A percentile compares a stretch with the other conserved stretches of the same genome.
phyloP scores from a whole-genome alignment of 92 coral and sea anemone genomes.

The Pocillopora grandis region DNA sequence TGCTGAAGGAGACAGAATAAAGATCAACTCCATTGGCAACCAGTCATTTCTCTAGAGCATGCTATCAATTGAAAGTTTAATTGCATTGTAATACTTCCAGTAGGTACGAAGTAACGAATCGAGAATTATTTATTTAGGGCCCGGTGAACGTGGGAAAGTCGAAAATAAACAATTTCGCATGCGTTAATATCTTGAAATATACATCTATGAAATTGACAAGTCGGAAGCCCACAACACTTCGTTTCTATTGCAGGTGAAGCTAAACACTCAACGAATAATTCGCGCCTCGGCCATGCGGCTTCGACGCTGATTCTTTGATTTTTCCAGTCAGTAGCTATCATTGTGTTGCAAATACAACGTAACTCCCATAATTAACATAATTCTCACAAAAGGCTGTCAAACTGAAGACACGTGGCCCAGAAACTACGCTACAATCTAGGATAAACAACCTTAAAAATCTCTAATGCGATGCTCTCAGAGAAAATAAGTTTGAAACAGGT shows the following conservation, averaged over 20 bases:
- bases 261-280: neutral
- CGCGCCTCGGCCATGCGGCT: slow-evolving; percentile 38
- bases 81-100: slow-evolving; percentile 37
- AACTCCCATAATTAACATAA: slow-evolving; percentile 81
- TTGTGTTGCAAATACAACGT: slow-evolving; percentile 78
- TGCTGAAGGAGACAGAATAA: neutral
- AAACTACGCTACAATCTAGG: slow-evolving; percentile 56
- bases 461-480: slow-evolving; percentile 53
- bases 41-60: slow-evolving; percentile 24
- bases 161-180: slow-evolving; percentile 12
- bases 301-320: slow-evolving; percentile 23
- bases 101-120: slow-evolving; percentile 23
- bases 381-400: slow-evolving; percentile 90
- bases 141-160: slow-evolving; percentile 31
- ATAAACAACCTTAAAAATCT: slow-evolving; percentile 77
- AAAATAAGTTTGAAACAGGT: slow-evolving; percentile 53
- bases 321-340: slow-evolving; percentile 64
- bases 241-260: neutral
- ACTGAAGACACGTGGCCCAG: slow-evolving; percentile 86
- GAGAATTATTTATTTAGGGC: slow-evolving; percentile 25
- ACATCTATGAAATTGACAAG: slow-evolving; percentile 30
- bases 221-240: neutral
- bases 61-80: slow-evolving; percentile 39
- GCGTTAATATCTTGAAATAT: slow-evolving; percentile 35
- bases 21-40: slow-evolving; percentile 46